Conservation (phyloP, 1,140 invertebrate genomes). For the Microvelia longipes region DNA sequence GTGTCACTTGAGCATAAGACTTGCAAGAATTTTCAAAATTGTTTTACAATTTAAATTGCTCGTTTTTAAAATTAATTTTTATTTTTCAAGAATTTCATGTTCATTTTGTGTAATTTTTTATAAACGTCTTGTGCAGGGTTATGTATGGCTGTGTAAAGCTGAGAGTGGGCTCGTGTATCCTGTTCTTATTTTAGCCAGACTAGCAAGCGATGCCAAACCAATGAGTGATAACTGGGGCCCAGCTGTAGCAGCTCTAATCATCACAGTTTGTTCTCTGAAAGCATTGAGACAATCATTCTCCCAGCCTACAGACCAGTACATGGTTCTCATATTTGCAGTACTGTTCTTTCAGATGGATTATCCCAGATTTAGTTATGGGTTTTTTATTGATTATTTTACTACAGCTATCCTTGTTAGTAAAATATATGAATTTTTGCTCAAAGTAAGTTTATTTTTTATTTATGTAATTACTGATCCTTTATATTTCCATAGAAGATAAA, state of each 20-base stretch:
- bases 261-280: conserved; percentile 79
- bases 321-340: conserved; percentile 81
- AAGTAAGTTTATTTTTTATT: conserved; percentile 35
- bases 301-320: conserved; percentile 78
- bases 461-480: too few relatives aligned
- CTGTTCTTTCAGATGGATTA: conserved; percentile 80
- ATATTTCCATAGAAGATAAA: too few relatives aligned
- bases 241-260: conserved; percentile 60
- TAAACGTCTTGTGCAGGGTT: conserved; percentile 45
- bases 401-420: conserved; percentile 72
- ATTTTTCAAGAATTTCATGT: too few relatives aligned
- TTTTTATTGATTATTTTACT: conserved; percentile 85
- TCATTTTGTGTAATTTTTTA: too few relatives aligned
- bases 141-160: conserved; percentile 78
- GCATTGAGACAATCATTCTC: conserved; percentile 79
- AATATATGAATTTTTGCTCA: conserved; percentile 69
- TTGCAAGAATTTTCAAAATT: too few relatives aligned
- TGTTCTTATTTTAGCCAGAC: conserved; percentile 69
- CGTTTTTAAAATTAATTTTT: too few relatives aligned
- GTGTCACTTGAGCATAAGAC: too few relatives aligned
- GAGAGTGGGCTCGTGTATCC: conserved; percentile 89
- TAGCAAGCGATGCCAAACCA: conserved; percentile 66
- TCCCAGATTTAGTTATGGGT: conserved; percentile 57
- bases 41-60: too few relatives aligned
- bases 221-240: conserved; percentile 63